phyloP scores from a whole-genome alignment of 2,797 vertebrate genomes.

The Meda fulgida region DNA sequence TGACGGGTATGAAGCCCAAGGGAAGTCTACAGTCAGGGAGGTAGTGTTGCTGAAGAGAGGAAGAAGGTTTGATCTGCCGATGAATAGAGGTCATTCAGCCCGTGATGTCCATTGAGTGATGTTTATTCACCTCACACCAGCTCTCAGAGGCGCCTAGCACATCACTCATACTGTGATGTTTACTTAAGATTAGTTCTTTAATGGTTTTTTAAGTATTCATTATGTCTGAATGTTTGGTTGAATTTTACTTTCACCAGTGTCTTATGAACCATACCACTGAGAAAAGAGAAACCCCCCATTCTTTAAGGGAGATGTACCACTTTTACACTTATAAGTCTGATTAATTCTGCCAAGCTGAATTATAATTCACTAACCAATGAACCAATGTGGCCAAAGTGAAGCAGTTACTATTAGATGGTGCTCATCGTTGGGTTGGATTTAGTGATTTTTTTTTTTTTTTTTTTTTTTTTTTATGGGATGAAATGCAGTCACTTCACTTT shows the following conservation, averaged over 20 bases:
- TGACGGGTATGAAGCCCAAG: conserved; percentile 48
- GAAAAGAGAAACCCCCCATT: background rate
- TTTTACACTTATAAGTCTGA: background rate
- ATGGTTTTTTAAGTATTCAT: conserved; percentile 47
- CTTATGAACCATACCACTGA: background rate
- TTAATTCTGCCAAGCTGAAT: background rate
- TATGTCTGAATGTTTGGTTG: conserved; percentile 36
- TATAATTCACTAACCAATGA: background rate
- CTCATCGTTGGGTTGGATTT: background rate
- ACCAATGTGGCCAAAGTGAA: background rate
- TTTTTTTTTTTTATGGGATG: background rate
- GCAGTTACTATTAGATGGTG: background rate
- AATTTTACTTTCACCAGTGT: conserved; percentile 14
- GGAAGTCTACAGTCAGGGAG: conserved; percentile 45
- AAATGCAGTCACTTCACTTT: background rate
- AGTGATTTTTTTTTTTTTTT: background rate
- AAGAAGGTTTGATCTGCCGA: conserved; percentile 77
- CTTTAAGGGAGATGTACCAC: background rate
- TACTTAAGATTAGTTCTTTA: conserved; percentile 46
- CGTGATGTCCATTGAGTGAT: conserved; percentile 58
- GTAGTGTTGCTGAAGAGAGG: conserved; percentile 58
- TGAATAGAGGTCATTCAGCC: conserved; percentile 81
- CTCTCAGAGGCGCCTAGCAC: conserved; percentile 47
- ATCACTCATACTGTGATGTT: conserved; percentile 38
- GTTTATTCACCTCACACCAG: conserved; percentile 62